Base-by-base conservation (phyloP, 2,888 invertebrate genomes). In the Eumacrocentrus americanus region DNA sequence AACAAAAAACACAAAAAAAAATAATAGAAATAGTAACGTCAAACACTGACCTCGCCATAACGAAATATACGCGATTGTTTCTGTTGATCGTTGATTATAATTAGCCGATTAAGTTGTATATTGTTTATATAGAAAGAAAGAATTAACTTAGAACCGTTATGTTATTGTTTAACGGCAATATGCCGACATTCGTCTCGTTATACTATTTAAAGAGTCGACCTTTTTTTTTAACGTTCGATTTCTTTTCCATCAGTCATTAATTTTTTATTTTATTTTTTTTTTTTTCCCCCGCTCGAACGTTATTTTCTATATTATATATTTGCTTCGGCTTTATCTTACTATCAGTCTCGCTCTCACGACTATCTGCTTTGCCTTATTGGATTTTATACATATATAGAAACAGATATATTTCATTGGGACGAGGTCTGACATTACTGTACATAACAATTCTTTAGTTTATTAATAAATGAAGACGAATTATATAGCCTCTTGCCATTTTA, bases 401-500 rank as follows among this genome's bases (percentile, higher is more conserved):
- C 29, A 9, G 4, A 29, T 29, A 61, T 61, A 63, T 66, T 64
- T 62, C 62, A 62, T 61, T 58, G 55, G 59, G 60, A 66, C 63
- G 64, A 68, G 65, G 62, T 68, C 64, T 61, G 63, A 56, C 6
- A 58, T 58, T 56, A 67, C 67, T 67, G 67, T 67, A 67, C 25
- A 67, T 67, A 67, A 47, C 16, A 46, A 44, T 58, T 52, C 18
- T 22, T 65, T 60, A 63, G 53, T 71, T 66, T 66, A 60, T 65
- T 65, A 58, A 60, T 60, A 46, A 61, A 52, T 29, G 9, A 61
- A 61, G 42, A 61, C 51, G 50, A 63, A 60, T 16, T 62, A 59
- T 55, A 29, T 58, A 75, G 68, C 69, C 71, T 75, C 73, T 79
- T 78, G 77, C 78, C 78, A 79, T 75, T 75, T 74, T 77, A 76